Conservation (phyloP, 2,113 vertebrate species). For the Myotis yumanensis region DNA sequence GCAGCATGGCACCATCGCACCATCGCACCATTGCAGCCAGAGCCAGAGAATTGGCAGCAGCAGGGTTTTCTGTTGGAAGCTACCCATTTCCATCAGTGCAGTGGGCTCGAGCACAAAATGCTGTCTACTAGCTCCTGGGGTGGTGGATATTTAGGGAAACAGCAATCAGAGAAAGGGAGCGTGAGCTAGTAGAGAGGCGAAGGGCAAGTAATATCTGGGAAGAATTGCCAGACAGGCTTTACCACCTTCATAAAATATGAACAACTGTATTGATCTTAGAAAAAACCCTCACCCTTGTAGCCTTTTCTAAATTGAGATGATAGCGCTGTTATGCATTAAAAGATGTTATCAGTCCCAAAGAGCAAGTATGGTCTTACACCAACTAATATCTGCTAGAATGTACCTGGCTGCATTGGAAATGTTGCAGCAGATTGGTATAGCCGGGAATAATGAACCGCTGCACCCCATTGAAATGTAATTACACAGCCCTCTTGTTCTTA, state of each 20-base stretch:
- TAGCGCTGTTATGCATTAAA: conserved; percentile 82
- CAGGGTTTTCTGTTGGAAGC: conserved; percentile 77
- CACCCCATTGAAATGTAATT: conserved; percentile 98
- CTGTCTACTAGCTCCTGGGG: conserved; percentile 55
- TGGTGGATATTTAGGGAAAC: not conserved
- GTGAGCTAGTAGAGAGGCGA: conserved; percentile 27
- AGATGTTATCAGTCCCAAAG: conserved; percentile 82
- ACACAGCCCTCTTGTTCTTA: conserved; percentile 97
- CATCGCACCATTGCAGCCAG: not conserved
- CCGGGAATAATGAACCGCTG: conserved; percentile 97
- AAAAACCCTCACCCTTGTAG: conserved; percentile 63
- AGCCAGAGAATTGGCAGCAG: conserved; percentile 70
- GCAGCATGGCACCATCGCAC: not conserved
- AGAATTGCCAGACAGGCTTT: conserved; percentile 59
- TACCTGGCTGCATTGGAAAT: conserved; percentile 94
- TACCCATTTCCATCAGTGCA: conserved; percentile 78
- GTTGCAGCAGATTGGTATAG: conserved; percentile 92
- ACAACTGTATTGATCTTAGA: conserved; percentile 78
- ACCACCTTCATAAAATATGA: conserved; percentile 79
- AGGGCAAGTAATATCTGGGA: conserved; percentile 42
- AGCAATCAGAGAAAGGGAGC: conserved; percentile 54
- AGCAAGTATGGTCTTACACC: conserved; percentile 82
- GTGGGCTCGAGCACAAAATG: conserved; percentile 73
- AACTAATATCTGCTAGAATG: conserved; percentile 86
- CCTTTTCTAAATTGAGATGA: conserved; percentile 85